Evolutionary conservation across 2,797 vertebrate genomes (phyloP).

Genomic region (Anas acuta): DNA sequence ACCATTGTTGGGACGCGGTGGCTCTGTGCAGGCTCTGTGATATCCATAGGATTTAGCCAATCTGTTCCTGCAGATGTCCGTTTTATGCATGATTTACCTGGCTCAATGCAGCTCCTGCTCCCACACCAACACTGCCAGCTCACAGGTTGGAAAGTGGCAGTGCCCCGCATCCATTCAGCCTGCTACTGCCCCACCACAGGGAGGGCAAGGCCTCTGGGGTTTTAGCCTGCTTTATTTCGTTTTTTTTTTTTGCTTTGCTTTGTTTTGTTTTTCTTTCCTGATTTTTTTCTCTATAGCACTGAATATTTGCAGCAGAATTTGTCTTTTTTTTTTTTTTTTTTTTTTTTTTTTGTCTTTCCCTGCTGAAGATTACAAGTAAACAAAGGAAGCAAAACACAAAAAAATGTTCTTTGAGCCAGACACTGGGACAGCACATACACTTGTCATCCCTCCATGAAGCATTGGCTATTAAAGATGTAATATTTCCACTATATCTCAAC

Average conservation of each 20-base stretch:
- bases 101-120: background rate
- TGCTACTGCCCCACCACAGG: background rate
- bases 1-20: fast-evolving
- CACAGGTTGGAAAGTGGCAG: fast-evolving
- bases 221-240: background rate
- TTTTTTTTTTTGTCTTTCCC: too few species aligned
- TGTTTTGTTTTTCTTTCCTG: background rate
- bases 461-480: slow-evolving; percentile 2
- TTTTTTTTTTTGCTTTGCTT: background rate
- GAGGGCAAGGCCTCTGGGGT: background rate
- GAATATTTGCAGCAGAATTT: background rate
- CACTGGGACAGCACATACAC: background rate
- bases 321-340: fast-evolving
- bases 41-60: slow-evolving; percentile 47
- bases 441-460: background rate
- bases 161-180: background rate
- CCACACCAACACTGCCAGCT: background rate
- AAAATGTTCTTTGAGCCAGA: background rate
- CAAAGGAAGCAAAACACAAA: background rate
- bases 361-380: background rate
- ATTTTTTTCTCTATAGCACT: background rate
- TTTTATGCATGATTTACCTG: slow-evolving; percentile 67
- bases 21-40: slow-evolving; percentile 11
- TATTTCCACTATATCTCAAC: slow-evolving; percentile 33
- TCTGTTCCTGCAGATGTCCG: slow-evolving; percentile 65